These are phyloP conservation scores for Mus spretus DNA, from an alignment of 2,797 vertebrate genomes.

Conservation along the genomic window DNA sequence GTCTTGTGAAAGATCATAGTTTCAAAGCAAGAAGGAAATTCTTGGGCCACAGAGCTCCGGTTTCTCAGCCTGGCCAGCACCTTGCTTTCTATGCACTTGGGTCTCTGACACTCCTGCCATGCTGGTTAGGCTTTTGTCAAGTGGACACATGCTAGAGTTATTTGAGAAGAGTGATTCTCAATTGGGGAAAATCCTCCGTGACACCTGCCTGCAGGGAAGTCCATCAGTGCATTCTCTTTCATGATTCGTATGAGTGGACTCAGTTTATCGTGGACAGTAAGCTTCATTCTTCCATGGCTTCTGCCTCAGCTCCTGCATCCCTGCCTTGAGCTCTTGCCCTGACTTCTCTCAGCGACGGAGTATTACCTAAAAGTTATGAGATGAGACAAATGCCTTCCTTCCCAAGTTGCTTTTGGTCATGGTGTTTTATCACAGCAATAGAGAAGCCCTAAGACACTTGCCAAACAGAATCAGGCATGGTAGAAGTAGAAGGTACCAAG, in stretches of 20 bases:
- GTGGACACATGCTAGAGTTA: background rate
- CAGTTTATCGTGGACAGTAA: background rate
- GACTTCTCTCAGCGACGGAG: background rate
- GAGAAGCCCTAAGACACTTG: background rate
- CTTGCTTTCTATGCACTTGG: background rate
- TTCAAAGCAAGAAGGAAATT: background rate
- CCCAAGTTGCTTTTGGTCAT: background rate
- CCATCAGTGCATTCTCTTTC: background rate
- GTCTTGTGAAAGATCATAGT: conserved; percentile 51
- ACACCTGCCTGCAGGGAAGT: background rate
- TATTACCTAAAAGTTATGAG: background rate
- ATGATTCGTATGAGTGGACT: too few relatives aligned
- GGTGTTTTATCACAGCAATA: background rate
- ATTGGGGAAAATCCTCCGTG: background rate
- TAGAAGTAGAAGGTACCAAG: background rate
- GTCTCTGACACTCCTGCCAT: background rate
- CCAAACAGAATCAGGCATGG: background rate
- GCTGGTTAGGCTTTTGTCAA: background rate
- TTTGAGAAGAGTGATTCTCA: background rate
- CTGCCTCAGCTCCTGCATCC: background rate
- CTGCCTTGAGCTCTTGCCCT: background rate
- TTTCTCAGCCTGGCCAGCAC: background rate
- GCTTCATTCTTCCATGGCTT: background rate
- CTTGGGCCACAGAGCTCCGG: background rate
- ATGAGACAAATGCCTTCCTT: background rate